These are phyloP conservation scores for Sebastes hubbsi DNA, from an alignment of 2,797 vertebrate genomes.

Conservation along the genomic window DNA sequence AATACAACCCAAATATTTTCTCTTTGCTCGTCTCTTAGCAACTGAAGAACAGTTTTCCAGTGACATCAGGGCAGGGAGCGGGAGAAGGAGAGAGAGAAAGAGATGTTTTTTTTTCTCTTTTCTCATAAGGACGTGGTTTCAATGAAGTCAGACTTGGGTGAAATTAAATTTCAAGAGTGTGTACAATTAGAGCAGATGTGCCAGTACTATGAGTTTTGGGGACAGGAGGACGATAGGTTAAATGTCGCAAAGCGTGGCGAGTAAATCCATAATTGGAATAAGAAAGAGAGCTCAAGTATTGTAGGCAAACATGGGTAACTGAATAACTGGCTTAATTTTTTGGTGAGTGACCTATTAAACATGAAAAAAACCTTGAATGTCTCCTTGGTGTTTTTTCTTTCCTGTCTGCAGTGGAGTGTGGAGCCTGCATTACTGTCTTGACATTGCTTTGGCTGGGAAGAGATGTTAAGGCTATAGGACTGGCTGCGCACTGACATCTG, in stretches of 20 bases:
- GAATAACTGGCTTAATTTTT: conserved; percentile 26
- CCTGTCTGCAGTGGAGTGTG: conserved; percentile 44
- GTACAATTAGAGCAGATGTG: conserved; percentile 48
- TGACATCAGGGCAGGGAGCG: conserved; percentile 77
- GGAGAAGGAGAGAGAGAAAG: conserved; percentile 43
- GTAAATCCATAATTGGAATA: conserved; percentile 13
- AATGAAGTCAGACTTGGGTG: conserved; percentile 67
- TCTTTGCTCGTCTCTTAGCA: conserved; percentile 82
- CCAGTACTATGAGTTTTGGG: conserved; percentile 15
- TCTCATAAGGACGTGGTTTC: conserved; percentile 58
- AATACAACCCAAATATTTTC: conserved; percentile 83
- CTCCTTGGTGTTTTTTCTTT: conserved; percentile 30
- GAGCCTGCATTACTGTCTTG: conserved; percentile 66
- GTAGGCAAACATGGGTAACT: conserved; percentile 20
- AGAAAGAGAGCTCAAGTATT: neutral
- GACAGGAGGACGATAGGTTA: conserved; percentile 8
- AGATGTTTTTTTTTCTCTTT: conserved; percentile 8
- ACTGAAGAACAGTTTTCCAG: conserved; percentile 82
- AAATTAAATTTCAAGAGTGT: conserved; percentile 60
- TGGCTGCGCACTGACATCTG: conserved; percentile 56
- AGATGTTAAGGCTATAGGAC: conserved; percentile 49
- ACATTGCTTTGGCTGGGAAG: conserved; percentile 58
- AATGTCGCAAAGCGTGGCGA: conserved; percentile 13
- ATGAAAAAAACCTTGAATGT: conserved; percentile 28
- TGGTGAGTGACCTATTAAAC: conserved; percentile 32